phyloP scores from a whole-genome alignment of 2,113 vertebrate genomes.

The Dicerorhinus sumatrensis region DNA sequence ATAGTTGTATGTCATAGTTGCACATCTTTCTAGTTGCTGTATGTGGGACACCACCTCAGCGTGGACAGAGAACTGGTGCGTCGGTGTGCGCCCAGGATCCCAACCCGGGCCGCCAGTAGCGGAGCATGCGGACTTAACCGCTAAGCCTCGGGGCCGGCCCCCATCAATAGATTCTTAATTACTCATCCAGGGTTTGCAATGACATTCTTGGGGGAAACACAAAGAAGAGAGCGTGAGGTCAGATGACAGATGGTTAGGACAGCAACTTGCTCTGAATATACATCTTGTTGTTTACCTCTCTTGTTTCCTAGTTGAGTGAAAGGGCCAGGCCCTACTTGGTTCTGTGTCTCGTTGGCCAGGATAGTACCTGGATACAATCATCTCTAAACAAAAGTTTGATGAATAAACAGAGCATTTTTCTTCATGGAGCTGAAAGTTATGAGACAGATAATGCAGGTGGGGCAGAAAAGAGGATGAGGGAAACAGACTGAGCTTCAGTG shows the following conservation, averaged over 20 bases:
- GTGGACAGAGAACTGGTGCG: no score
- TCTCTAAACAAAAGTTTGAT: background rate
- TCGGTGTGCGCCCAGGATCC: no score
- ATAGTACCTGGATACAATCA: background rate
- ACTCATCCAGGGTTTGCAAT: background rate
- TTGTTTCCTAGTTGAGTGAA: no score
- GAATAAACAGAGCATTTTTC: background rate
- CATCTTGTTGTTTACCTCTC: background rate
- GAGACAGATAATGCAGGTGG: accelerated
- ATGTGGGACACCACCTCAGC: no score
- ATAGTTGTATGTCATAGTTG: no score
- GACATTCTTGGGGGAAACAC: background rate
- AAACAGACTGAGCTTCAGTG: no score
- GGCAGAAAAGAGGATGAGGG: background rate
- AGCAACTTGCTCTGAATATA: no score
- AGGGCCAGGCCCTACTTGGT: accelerated
- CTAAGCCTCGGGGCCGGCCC: no score
- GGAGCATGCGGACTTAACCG: no score
- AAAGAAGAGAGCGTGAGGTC: accelerated
- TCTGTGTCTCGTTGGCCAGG: accelerated
- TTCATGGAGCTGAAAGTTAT: no score
- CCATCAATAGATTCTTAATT: background rate
- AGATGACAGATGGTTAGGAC: background rate
- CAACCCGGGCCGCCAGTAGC: no score
- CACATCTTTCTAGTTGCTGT: no score